Base-by-base conservation (phyloP, 2,888 invertebrate genomes). In the Trichogramma dendrolimi region DNA sequence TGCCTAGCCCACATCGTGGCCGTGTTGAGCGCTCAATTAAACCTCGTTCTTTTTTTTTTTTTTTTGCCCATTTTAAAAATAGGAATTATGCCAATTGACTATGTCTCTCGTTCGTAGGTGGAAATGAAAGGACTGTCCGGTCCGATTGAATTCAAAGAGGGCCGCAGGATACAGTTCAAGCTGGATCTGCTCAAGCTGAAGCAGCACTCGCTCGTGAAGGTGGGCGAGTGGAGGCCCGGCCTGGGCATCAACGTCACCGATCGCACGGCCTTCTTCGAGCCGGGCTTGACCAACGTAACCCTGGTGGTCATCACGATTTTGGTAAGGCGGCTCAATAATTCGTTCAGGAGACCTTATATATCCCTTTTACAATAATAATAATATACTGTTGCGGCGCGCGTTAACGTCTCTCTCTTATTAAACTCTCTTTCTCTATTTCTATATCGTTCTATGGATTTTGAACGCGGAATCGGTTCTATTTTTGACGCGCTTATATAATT, bases 121-220 rank as follows among this genome's bases (percentile, higher is more conserved):
- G 89, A 90, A 76, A 87, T 88, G 81, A 87, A 88, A 75, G 92
- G 92, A 5, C 80, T 92, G 57, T 90, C 90, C 40, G 92, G 92
- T 0, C 88, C 87, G 14, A 88, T 92, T 66, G 88, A 88, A 76
- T 91, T 91, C 79, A 89, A 90, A 75, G 89, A 90, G 77, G 91
- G 91, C 1, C 83, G 86, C 58, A 82, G 92, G 59, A 86, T 86
- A 56, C 86, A 88, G 71, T 90, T 92, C 73, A 87, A 88, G 71
- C 80, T 92, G 64, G 91, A 91, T 75, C 78, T 90, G 59, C 81
- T 90, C 43, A 90, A 90, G 79, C 79, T 90, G 67, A 88, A 88
- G 71, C 87, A 89, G 70, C 87, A 89, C 73, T 85, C 87, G 0
- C 81, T 90, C 60, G 86, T 87, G 11, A 90, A 90, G 79, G 89